Evolutionary conservation across 2,797 vertebrate species (phyloP), one percentile per base, ranked within the genome.

Genomic region (Fundulus diaphanus): DNA sequence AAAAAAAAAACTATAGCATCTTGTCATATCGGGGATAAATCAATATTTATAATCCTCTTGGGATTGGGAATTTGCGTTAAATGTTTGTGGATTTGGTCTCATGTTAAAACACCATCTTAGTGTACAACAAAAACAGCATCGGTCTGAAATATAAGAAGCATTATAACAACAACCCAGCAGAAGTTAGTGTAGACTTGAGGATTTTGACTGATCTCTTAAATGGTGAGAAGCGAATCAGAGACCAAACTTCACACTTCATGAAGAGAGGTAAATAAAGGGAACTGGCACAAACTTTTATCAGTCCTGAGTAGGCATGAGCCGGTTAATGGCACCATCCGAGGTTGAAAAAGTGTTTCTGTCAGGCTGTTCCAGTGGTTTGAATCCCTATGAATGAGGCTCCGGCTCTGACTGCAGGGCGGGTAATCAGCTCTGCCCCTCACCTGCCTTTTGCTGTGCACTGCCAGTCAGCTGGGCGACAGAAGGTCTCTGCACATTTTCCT

Each of bases 401-500:
- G 24, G 22, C 35, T 42, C 40, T 66, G 24, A 65, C 35, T n/a
- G 22, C 5, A 54, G 20, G 48, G 16, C 6, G 5, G 15, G 11
- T 63, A 63, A 24, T 37, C 35, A 24, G 37, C 37, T 37, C 59
- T 37, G 33, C 5, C 33, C 33, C 11, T 63, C 20, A 7, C 4
- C 59, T 37, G 2, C 59, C 5, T 66, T 66, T 66, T n/a, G 63
- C 63, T 66, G 63, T 63, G 59, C 59, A 63, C 59, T 63, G 59
- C 59, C 20, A 13, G 63, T 27, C 63, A 66, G 37, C 63, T 24
- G 37, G 24, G 12, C 27, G 13, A 16, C 22, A n/a, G 24, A n/a
- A 40, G 63, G 63, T 65, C 40, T 35, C 33, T 37, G 33, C 54
- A 56, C n/a, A 0, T 16, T n/a, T 29, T 29, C 27, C 27, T 29